These are phyloP conservation scores for Garra rufa DNA, from an alignment of 2,113 vertebrate species.

Conservation along the genomic window DNA sequence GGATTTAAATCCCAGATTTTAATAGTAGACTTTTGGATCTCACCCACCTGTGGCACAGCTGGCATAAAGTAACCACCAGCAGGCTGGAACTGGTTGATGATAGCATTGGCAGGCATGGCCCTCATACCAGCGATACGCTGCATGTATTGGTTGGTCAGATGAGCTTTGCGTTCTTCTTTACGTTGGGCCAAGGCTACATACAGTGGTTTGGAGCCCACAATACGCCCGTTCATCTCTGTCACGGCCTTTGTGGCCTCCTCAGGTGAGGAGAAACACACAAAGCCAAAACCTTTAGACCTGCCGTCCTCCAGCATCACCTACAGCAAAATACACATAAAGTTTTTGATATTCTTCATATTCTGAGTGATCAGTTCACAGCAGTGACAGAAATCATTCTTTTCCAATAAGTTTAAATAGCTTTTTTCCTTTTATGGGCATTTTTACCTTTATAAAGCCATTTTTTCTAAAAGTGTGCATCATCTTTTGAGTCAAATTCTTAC, in stretches of 20 bases:
- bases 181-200: constrained; percentile 96
- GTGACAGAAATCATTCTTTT: too few relatives aligned
- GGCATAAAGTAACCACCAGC: constrained; percentile 97
- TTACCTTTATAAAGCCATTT: too few relatives aligned
- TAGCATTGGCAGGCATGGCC: constrained; percentile 94
- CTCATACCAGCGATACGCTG: constrained; percentile 98
- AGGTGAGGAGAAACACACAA: constrained; percentile 98
- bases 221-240: constrained; percentile 98
- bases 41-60: constrained; percentile 91
- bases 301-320: constrained; percentile 99
- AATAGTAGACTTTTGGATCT: background rate
- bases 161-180: constrained; percentile 97
- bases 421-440: too few relatives aligned
- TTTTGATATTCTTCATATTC: too few relatives aligned
- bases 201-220: constrained; percentile 95
- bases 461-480: too few relatives aligned
- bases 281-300: constrained; percentile 98
- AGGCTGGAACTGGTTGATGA: constrained; percentile 98
- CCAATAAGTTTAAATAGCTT: too few relatives aligned
- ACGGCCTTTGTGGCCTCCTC: constrained; percentile 99
- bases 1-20: background rate
- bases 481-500: too few relatives aligned
- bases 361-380: too few relatives aligned
- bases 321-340: constrained; percentile 27
- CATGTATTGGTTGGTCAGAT: constrained; percentile 99